A percentile compares a stretch with the other conserved stretches of the same genome.
Evolutionary conservation across 2,113 vertebrate genomes (phyloP).

Genomic region (Calyptommatus sinebrachiatus): DNA sequence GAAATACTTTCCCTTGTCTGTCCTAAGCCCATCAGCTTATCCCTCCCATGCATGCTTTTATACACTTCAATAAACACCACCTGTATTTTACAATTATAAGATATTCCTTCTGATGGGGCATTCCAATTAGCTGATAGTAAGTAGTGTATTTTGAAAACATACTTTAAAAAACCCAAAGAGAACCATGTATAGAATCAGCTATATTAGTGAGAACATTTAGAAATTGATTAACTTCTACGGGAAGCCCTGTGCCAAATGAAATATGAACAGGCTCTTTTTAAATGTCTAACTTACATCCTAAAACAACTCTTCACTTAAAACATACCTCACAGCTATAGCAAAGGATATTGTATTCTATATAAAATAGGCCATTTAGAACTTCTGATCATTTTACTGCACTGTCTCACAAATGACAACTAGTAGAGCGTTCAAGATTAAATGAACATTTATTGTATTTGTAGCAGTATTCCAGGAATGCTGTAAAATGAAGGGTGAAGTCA

Average conservation of each 20-base stretch:
- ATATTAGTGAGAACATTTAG: constrained; percentile 55
- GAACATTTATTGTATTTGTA: constrained; percentile 66
- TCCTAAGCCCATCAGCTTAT: no score
- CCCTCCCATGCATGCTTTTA: no score
- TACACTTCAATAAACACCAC: no score
- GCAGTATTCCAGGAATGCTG: constrained; percentile 62
- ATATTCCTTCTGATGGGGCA: constrained; percentile 57
- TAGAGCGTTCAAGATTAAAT: constrained; percentile 51
- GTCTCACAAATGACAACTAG: constrained; percentile 56
- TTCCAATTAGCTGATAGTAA: constrained; percentile 62
- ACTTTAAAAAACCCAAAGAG: constrained; percentile 48
- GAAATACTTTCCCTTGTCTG: no score
- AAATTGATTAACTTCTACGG: constrained; percentile 56
- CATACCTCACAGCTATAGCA: constrained; percentile 52
- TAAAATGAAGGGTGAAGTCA: constrained; percentile 62
- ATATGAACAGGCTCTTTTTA: constrained; percentile 59
- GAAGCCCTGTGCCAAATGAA: constrained; percentile 49
- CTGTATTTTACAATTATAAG: constrained; percentile 12
- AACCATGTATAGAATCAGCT: constrained; percentile 51
- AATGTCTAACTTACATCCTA: constrained; percentile 58
- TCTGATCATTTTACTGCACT: constrained; percentile 61
- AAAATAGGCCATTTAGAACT: constrained; percentile 67
- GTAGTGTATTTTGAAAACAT: constrained; percentile 60
- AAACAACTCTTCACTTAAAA: constrained; percentile 31
- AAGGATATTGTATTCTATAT: constrained; percentile 64